Evolutionary conservation across 2,113 vertebrate genomes (phyloP).

Genomic region (Nothobranchius kuhntae): DNA sequence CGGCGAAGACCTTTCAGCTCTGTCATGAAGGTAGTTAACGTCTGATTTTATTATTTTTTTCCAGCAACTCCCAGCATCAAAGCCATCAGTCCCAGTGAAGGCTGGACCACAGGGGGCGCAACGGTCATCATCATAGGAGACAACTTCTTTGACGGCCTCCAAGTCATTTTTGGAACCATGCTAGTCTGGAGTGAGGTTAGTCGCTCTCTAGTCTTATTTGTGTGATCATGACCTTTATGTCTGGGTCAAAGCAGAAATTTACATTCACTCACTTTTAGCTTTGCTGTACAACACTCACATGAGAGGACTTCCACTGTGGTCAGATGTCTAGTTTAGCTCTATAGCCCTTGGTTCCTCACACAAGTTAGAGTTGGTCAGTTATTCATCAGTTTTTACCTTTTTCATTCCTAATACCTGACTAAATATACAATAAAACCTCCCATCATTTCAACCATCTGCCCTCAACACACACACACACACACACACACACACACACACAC

Average conservation of each 20-base stretch:
- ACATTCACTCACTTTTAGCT: background rate
- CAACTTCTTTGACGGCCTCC: constrained; percentile 98
- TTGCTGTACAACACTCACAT: too few species aligned
- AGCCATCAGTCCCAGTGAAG: constrained; percentile 99
- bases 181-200: constrained; percentile 98
- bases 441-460: too few species aligned
- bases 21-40: constrained; percentile 46
- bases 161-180: constrained; percentile 99
- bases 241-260: background rate
- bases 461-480: too few species aligned
- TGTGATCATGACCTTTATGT: background rate
- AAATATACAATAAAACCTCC: too few species aligned
- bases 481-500: too few species aligned
- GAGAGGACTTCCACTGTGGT: too few species aligned
- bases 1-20: constrained; percentile 45
- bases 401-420: background rate
- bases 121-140: constrained; percentile 99
- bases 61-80: constrained; percentile 94
- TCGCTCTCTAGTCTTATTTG: constrained; percentile 2
- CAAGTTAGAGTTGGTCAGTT: too few species aligned
- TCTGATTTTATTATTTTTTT: constrained; percentile 38
- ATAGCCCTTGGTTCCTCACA: too few species aligned
- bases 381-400: too few species aligned
- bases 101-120: constrained; percentile 97
- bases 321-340: too few species aligned